Evolutionary conservation across 2,888 invertebrate genomes (phyloP).

Genomic region (Neocrepidodera transversa): DNA sequence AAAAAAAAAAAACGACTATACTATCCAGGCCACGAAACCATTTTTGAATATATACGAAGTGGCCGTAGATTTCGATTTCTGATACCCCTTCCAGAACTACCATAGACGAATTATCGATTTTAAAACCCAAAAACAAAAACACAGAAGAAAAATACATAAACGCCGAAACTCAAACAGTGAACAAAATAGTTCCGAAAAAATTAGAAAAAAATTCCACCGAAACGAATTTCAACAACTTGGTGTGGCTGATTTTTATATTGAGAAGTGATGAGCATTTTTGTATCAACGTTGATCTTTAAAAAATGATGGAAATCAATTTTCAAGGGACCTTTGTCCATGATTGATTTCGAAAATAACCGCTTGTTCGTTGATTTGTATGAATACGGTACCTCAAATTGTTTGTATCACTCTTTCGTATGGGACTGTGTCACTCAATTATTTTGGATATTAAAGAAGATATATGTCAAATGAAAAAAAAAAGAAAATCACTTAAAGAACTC

Average conservation of each 20-base stretch:
- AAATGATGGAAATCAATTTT: constrained; percentile 61
- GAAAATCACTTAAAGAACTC: constrained; percentile 58
- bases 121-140: background rate
- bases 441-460: constrained; percentile 64
- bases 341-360: constrained; percentile 75
- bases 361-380: constrained; percentile 78
- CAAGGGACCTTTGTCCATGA: constrained; percentile 80
- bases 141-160: background rate
- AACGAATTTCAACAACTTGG: constrained; percentile 41
- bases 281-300: constrained; percentile 59
- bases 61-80: constrained; percentile 83
- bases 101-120: background rate
- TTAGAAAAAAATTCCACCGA: constrained; percentile 28
- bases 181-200: constrained; percentile 37
- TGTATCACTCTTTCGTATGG: constrained; percentile 84
- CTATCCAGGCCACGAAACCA: constrained; percentile 54
- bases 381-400: constrained; percentile 73
- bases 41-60: constrained; percentile 70
- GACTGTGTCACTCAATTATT: constrained; percentile 82
- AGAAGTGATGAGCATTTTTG: constrained; percentile 83
- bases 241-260: constrained; percentile 80
- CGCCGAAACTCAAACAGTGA: constrained; percentile 35
- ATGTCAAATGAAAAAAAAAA: constrained; percentile 33
- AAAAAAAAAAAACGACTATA: constrained; percentile 53
- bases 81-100: background rate